Base-by-base conservation (phyloP, 2,113 vertebrate genomes). In the Nannospalax galili region DNA sequence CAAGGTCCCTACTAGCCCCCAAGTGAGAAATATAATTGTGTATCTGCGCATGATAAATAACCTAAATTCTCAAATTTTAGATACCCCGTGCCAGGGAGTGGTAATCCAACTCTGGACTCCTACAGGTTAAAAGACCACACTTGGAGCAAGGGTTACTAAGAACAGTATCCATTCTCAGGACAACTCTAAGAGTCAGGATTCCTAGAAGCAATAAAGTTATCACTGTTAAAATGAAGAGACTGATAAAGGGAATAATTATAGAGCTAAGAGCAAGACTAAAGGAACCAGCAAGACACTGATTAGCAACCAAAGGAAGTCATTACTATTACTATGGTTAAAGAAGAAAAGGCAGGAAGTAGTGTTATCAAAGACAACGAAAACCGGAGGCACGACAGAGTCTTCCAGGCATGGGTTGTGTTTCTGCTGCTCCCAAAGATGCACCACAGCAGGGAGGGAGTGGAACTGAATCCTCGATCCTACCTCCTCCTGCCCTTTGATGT, bases 281-380 rank as follows among this genome's bases (percentile, higher is more conserved):
- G 60, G 75, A 92, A 77, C 1, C 3, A 69, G 65, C 9, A 45
- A 16, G 5, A n/a, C 72, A 88, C 42, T 70, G 22, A 75, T 32
- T 86, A 95, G 24, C 78, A 85, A 82, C n/a, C 67, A 88, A 95
- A 97, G 88, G 72, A 88, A 91, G 40, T 45, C 52, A 89, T 56
- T 42, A 15, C 12, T 92, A 58, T 65, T 37, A 74, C 20, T 84
- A 48, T 72, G 48, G 42, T 40, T 92, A 92, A 88, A 91, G 82
- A 93, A 85, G 28, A 56, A 78, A 88, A 64, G 32, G 56, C 64
- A 85, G 64, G 64, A 91, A 97, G 56, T 32, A 72, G 20, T 40
- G 45, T 79, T 92, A 91, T 86, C 64, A 89, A 40, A 78, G 14
- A 52, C 69, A 84, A 37, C 22, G 70, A 89, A 85, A 65, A 28